Conservation (phyloP, 2,113 vertebrate species). For the Cryptomyrus ogoouensis region DNA sequence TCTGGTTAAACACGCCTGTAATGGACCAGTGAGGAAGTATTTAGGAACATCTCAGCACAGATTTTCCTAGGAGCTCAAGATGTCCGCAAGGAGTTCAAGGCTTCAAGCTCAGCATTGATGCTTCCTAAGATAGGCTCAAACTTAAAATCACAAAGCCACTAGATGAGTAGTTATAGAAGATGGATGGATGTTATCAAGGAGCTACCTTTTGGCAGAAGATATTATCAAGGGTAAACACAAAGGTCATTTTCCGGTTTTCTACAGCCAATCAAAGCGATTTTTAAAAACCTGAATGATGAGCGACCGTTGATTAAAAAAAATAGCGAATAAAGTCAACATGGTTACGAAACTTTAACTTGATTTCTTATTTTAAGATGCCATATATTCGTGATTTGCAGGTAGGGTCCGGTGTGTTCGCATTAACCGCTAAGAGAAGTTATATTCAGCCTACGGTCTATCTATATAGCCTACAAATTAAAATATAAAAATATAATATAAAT, state of each 20-base stretch:
- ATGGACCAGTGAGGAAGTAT: background rate
- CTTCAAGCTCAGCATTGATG: background rate
- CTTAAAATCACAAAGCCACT: background rate
- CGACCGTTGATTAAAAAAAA: background rate
- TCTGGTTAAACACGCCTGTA: slow-evolving; percentile 70
- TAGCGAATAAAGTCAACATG: background rate
- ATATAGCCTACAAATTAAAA: background rate
- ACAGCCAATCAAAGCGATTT: background rate
- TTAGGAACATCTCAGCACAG: background rate
- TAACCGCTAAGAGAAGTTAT: background rate
- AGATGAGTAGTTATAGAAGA: background rate
- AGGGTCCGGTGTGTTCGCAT: background rate
- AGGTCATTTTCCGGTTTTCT: background rate
- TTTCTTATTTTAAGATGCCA: background rate
- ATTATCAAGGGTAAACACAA: background rate
- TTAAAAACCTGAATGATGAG: background rate
- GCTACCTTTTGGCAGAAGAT: background rate
- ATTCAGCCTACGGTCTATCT: background rate
- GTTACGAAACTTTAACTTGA: background rate
- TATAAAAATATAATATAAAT: background rate
- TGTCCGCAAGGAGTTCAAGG: background rate
- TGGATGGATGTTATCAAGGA: background rate
- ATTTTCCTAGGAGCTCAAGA: background rate
- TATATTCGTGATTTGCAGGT: background rate
- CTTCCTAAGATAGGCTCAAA: background rate